Conservation (phyloP, 35 echinoderm and acorn worm genomes). For the Apostichopus japonicus region DNA sequence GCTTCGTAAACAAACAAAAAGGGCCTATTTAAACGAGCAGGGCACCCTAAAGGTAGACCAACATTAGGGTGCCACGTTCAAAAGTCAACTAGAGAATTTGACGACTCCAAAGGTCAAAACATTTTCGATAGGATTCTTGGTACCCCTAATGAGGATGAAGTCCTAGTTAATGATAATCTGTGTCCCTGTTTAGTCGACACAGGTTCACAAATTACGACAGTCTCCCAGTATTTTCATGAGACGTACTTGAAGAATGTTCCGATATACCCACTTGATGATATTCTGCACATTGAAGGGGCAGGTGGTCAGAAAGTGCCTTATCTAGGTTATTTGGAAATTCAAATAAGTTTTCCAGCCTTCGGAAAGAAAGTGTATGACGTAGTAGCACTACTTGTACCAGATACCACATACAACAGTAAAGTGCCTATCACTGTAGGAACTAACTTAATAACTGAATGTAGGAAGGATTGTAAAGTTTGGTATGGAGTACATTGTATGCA, state of each 20-base stretch:
- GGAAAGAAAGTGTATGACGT: neutral
- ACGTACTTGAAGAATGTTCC: conserved; percentile 10
- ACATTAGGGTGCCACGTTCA: conserved; percentile 22
- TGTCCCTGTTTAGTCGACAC: conserved; percentile 58
- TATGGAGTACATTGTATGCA: conserved; percentile 16
- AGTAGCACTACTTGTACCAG: conserved; percentile 12
- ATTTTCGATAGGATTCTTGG: conserved; percentile 57
- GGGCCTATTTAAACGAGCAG: conserved; percentile 9
- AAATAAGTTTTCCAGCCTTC: neutral
- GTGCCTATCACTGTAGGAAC: conserved; percentile 42
- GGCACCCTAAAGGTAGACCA: conserved; percentile 23
- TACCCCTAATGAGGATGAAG: conserved; percentile 55
- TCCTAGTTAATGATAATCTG: conserved; percentile 42
- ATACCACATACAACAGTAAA: conserved; percentile 5
- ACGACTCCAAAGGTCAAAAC: neutral
- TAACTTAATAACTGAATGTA: conserved; percentile 8
- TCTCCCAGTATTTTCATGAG: conserved; percentile 48
- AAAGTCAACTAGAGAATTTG: neutral
- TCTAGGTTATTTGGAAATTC: conserved; percentile 32
- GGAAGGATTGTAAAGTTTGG: neutral
- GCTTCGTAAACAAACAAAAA: too few relatives aligned
- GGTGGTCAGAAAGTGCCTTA: conserved; percentile 40
- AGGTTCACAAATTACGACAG: conserved; percentile 65
- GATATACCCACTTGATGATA: neutral
- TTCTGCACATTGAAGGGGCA: conserved; percentile 39